Percentiles rank a stretch among this genome's conserved stretches.
Evolutionary conservation across 1,140 invertebrate species (phyloP).

Genomic region (Formica selysi): DNA sequence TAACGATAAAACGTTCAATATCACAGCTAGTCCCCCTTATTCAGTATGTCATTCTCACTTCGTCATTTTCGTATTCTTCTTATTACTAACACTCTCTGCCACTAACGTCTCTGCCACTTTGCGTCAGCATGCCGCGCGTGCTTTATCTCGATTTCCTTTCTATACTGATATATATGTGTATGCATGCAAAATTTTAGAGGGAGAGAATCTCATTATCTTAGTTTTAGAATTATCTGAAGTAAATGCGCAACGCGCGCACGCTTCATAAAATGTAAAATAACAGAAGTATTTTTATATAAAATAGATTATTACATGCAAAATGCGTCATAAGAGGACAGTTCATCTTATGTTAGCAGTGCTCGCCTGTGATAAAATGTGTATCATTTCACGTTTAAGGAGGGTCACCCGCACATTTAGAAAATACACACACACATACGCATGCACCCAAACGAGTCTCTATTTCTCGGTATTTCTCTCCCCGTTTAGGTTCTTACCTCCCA

Average conservation of each 20-base stretch:
- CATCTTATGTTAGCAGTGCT: background rate
- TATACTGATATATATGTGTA: background rate
- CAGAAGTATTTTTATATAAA: background rate
- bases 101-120: slow-evolving; percentile 24
- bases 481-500: slow-evolving; percentile 70
- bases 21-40: background rate
- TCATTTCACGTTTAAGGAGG: slow-evolving; percentile 11
- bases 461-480: slow-evolving; percentile 43
- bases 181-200: slow-evolving; percentile 17
- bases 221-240: background rate
- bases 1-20: slow-evolving; percentile 26
- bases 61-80: slow-evolving; percentile 16
- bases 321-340: background rate
- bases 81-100: slow-evolving; percentile 2
- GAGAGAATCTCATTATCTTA: background rate
- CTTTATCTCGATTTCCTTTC: slow-evolving; percentile 23
- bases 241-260: background rate
- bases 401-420: slow-evolving; percentile 18
- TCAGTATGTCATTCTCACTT: slow-evolving; percentile 25
- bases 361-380: slow-evolving; percentile 24
- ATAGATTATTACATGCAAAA: background rate
- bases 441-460: slow-evolving; percentile 22
- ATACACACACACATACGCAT: background rate
- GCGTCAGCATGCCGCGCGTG: slow-evolving; percentile 11
- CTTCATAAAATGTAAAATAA: too few species aligned